Evolutionary conservation across 2,888 invertebrate genomes (phyloP).

Genomic region (Aporophyla nigra): DNA sequence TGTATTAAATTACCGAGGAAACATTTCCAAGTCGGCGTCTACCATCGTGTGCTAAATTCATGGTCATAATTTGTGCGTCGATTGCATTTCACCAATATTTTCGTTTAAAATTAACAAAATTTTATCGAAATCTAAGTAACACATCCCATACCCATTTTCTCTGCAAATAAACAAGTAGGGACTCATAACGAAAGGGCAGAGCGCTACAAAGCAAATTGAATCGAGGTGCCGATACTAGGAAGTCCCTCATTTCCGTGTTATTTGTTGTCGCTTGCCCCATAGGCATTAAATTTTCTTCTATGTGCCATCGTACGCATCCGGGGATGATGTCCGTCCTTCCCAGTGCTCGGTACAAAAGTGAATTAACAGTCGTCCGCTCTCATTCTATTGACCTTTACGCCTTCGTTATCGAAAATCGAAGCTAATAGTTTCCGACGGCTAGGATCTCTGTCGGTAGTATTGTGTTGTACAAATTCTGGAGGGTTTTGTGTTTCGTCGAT

Average conservation of each 20-base stretch:
- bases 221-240: constrained; percentile 86
- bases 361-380: constrained; percentile 80
- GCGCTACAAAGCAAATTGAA: constrained; percentile 84
- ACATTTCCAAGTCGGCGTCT: no score
- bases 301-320: constrained; percentile 79
- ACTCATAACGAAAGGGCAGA: constrained; percentile 69
- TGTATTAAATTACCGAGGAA: no score
- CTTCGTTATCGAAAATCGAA: constrained; percentile 77
- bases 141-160: constrained; percentile 55
- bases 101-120: background rate
- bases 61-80: no score
- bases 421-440: constrained; percentile 73
- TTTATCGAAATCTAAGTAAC: constrained; percentile 30
- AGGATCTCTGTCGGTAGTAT: constrained; percentile 43
- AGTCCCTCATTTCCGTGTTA: constrained; percentile 88
- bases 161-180: constrained; percentile 67
- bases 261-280: constrained; percentile 83
- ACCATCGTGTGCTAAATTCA: no score
- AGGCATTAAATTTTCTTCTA: constrained; percentile 86
- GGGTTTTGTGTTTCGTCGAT: constrained; percentile 36
- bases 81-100: background rate
- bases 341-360: constrained; percentile 79
- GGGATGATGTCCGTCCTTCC: constrained; percentile 79
- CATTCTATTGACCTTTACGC: constrained; percentile 79
- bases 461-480: constrained; percentile 49